These are phyloP conservation scores for Polyommatus iphigenia DNA, from an alignment of 2,888 invertebrate genomes.

Conservation along the genomic window DNA sequence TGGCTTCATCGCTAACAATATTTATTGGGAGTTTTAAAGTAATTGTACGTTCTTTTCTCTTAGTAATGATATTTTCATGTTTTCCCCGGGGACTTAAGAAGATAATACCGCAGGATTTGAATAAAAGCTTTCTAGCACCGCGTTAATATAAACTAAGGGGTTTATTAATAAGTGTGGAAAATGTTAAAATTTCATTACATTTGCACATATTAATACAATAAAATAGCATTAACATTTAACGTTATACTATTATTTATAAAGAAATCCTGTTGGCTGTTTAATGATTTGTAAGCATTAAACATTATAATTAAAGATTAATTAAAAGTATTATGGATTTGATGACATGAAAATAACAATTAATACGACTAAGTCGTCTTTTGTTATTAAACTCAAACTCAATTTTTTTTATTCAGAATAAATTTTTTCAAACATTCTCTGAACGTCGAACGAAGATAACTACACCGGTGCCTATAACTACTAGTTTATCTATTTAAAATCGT, in stretches of 20 bases:
- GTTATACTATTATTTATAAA: not conserved
- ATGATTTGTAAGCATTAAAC: too few relatives aligned
- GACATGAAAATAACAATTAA: too few relatives aligned
- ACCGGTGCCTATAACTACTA: too few relatives aligned
- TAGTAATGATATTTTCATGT: conserved; percentile 17
- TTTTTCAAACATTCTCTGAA: too few relatives aligned
- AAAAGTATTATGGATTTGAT: too few relatives aligned
- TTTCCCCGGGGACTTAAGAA: not conserved
- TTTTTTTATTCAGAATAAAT: too few relatives aligned
- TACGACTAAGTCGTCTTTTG: too few relatives aligned
- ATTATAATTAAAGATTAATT: too few relatives aligned
- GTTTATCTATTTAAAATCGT: too few relatives aligned
- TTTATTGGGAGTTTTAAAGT: not conserved
- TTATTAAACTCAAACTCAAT: too few relatives aligned
- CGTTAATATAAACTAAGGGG: conserved; percentile 1
- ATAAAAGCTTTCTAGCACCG: not conserved
- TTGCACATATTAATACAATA: not conserved
- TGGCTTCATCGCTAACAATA: conserved; percentile 29
- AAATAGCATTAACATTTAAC: not conserved
- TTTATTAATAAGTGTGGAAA: not conserved
- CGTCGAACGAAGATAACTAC: too few relatives aligned
- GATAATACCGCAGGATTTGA: conserved; percentile 8
- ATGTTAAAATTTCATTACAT: not conserved
- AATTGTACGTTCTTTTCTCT: conserved; percentile 8
- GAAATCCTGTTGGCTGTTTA: not conserved